Conservation (phyloP, 2,797 vertebrate species). For the Halcyon leucocephala region DNA sequence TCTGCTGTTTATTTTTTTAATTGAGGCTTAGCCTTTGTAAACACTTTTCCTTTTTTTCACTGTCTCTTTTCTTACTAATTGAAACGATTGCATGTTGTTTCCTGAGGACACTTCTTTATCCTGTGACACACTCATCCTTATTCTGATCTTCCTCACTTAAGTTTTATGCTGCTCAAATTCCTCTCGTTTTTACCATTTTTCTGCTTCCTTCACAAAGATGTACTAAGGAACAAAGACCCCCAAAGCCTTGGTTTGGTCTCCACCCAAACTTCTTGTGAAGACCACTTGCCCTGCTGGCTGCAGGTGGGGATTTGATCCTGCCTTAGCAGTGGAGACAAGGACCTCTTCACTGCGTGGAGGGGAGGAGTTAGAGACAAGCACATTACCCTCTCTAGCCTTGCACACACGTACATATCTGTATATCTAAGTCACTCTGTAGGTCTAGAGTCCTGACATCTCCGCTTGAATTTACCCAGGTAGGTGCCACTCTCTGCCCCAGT, state of each 20-base stretch:
- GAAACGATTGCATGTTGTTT: not conserved
- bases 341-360: not conserved
- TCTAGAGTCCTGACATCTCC: not conserved
- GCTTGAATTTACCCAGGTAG: not conserved
- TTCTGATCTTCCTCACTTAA: not conserved
- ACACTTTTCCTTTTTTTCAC: not conserved
- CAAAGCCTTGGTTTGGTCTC: not conserved
- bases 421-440: rapidly evolving
- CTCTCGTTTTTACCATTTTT: not conserved
- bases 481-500: not conserved
- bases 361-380: not conserved
- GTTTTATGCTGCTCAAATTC: not conserved
- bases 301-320: not conserved
- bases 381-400: not conserved
- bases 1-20: not conserved
- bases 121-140: not conserved
- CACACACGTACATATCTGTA: rapidly evolving
- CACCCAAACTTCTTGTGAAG: not conserved
- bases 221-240: not conserved
- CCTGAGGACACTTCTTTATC: not conserved
- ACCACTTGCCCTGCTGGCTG: not conserved
- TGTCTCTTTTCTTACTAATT: not conserved
- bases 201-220: not conserved
- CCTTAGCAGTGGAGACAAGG: not conserved
- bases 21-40: not conserved